Conservation (phyloP, 2,888 invertebrate genomes). For the Zaprionus bogoriensis region DNA sequence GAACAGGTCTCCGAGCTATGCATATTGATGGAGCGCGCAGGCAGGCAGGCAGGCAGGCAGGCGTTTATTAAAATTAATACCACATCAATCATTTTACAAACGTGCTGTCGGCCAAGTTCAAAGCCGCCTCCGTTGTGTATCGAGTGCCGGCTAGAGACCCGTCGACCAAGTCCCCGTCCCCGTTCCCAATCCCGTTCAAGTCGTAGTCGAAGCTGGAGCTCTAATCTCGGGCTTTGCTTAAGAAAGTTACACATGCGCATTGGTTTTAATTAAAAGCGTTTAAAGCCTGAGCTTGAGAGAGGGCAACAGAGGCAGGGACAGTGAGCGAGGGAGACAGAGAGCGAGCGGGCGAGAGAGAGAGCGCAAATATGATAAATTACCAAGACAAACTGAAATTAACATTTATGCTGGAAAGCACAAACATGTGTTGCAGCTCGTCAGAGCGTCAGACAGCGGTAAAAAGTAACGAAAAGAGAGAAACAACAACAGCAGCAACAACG, state of each 20-base stretch:
- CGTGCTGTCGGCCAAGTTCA: slow-evolving; percentile 81
- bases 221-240: slow-evolving; percentile 47
- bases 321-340: slow-evolving; percentile 29
- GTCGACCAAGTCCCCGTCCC: too few relatives aligned
- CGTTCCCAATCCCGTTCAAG: too few relatives aligned
- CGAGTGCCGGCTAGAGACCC: slow-evolving; percentile 7
- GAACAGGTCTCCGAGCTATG: slow-evolving; percentile 28
- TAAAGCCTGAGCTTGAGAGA: slow-evolving; percentile 51
- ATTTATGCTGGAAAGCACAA: slow-evolving; percentile 57
- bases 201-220: slow-evolving; percentile 7
- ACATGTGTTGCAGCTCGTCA: slow-evolving; percentile 44
- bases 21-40: slow-evolving; percentile 57
- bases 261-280: slow-evolving; percentile 80
- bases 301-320: neutral
- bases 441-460: slow-evolving; percentile 1
- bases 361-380: slow-evolving; percentile 74
- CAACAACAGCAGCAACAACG: slow-evolving; percentile 8
- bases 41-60: too few relatives aligned
- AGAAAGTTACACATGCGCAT: slow-evolving; percentile 80
- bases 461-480: slow-evolving; percentile 2
- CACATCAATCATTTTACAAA: slow-evolving; percentile 82
- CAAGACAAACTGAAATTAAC: slow-evolving; percentile 73
- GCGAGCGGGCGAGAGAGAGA: slow-evolving; percentile 9
- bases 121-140: slow-evolving; percentile 44
- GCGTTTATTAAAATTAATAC: slow-evolving; percentile 81